Percentiles rank a stretch among this genome's conserved stretches.
These are phyloP conservation scores for Hypselothyrea guttata DNA, from an alignment of 2,888 invertebrate species.

Conservation along the genomic window DNA sequence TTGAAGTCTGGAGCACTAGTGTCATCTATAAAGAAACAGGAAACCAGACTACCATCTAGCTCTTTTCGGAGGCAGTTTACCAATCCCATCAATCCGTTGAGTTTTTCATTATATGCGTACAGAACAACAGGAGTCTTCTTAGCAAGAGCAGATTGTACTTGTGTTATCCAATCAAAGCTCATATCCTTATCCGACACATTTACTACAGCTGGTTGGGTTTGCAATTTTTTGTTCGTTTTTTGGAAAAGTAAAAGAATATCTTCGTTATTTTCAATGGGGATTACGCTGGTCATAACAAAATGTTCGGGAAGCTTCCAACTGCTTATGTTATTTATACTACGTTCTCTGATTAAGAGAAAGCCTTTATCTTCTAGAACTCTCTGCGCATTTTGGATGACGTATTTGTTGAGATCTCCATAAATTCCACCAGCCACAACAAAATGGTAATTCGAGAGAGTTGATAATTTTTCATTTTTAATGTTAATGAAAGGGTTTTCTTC, in stretches of 20 bases:
- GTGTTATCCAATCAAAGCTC: conserved; percentile 77
- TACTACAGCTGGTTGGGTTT: conserved; percentile 58
- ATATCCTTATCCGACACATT: conserved; percentile 71
- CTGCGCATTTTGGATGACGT: conserved; percentile 82
- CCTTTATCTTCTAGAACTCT: conserved; percentile 84
- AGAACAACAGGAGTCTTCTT: conserved; percentile 83
- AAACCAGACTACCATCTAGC: conserved; percentile 87
- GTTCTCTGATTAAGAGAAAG: conserved; percentile 85
- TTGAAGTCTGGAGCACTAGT: conserved; percentile 86
- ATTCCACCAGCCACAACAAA: conserved; percentile 76
- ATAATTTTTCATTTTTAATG: conserved; percentile 85
- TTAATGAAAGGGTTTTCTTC: conserved; percentile 83
- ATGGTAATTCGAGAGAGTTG: conserved; percentile 77
- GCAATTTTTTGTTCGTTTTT: conserved; percentile 53
- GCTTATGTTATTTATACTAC: conserved; percentile 83
- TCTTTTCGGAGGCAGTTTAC: conserved; percentile 93
- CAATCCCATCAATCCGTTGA: conserved; percentile 93
- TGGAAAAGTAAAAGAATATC: conserved; percentile 79
- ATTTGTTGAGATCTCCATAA: conserved; percentile 48
- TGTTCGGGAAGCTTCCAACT: conserved; percentile 61
- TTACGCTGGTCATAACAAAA: conserved; percentile 69
- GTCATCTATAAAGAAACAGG: conserved; percentile 86
- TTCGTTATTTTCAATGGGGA: conserved; percentile 73
- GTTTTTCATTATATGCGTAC: conserved; percentile 86
- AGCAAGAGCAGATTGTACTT: conserved; percentile 69